Conservation (phyloP, 2,797 vertebrate genomes). For the Poecile montanus region DNA sequence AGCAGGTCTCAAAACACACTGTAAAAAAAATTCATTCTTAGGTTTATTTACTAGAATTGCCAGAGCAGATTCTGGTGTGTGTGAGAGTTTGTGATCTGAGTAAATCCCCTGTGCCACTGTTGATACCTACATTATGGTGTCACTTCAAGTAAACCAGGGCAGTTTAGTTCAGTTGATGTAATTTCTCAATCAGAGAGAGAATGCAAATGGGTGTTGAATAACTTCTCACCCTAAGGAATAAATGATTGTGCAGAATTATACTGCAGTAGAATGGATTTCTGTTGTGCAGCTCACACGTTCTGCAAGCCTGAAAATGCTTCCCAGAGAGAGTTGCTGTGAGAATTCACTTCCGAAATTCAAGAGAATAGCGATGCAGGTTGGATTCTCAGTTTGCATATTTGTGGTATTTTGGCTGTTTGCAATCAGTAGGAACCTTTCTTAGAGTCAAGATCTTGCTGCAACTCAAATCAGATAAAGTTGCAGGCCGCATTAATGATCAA, state of each 20-base stretch:
- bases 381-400: neutral
- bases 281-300: neutral
- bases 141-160: neutral
- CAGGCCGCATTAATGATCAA: neutral
- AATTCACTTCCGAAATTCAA: neutral
- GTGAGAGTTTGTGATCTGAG: neutral
- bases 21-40: slow-evolving; percentile 24
- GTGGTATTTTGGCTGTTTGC: neutral
- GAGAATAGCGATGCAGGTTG: accelerated
- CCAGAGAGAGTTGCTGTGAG: neutral
- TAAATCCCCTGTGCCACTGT: neutral
- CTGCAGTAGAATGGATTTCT: neutral
- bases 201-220: neutral
- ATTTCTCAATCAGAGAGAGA: neutral
- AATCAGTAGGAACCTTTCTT: neutral
- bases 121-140: neutral
- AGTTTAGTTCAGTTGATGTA: neutral
- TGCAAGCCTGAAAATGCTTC: neutral
- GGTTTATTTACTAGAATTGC: slow-evolving; percentile 65
- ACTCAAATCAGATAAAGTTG: neutral
- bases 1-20: slow-evolving; percentile 48
- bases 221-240: neutral
- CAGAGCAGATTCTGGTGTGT: slow-evolving; percentile 23
- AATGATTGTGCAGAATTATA: neutral
- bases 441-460: neutral